These are phyloP conservation scores for Drosophila virilis DNA, from an alignment of 1,140 invertebrate genomes.

Conservation along the genomic window DNA sequence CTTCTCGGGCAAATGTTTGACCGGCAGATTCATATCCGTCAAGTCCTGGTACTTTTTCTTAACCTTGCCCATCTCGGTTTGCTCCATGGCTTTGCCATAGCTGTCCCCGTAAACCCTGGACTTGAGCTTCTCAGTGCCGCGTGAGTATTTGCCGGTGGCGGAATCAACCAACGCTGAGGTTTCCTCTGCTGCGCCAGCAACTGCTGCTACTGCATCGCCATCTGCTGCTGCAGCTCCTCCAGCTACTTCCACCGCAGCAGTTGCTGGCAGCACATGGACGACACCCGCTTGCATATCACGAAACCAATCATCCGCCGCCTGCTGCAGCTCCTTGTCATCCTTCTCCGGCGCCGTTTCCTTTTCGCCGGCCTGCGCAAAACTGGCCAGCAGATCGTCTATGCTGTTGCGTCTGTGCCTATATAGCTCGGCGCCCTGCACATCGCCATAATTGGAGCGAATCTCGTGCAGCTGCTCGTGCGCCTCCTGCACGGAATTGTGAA, in stretches of 20 bases:
- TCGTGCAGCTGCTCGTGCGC: conserved; percentile 52
- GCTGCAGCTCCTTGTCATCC: conserved; percentile 33
- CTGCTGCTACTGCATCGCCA: not conserved
- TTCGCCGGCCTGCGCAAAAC: conserved; percentile 36
- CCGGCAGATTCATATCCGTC: not conserved
- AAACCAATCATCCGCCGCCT: conserved; percentile 60
- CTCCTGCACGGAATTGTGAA: conserved; percentile 43
- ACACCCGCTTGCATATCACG: conserved; percentile 33
- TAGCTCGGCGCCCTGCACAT: conserved; percentile 15
- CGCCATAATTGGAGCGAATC: conserved; percentile 27
- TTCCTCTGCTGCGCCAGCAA: no score
- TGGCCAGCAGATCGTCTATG: conserved; percentile 63
- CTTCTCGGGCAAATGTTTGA: not conserved
- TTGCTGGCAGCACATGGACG: not conserved
- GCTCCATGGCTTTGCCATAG: conserved; percentile 23
- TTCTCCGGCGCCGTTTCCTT: not conserved
- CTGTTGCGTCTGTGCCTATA: conserved; percentile 46
- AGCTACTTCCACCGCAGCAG: no score
- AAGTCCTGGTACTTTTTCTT: conserved; percentile 51
- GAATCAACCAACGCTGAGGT: no score
- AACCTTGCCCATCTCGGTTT: conserved; percentile 54
- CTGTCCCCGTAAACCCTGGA: not conserved
- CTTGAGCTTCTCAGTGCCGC: not conserved
- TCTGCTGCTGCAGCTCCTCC: not conserved
- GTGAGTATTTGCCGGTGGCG: not conserved